Conservation (phyloP, 2,888 invertebrate genomes). For the Tigriopus californicus region DNA sequence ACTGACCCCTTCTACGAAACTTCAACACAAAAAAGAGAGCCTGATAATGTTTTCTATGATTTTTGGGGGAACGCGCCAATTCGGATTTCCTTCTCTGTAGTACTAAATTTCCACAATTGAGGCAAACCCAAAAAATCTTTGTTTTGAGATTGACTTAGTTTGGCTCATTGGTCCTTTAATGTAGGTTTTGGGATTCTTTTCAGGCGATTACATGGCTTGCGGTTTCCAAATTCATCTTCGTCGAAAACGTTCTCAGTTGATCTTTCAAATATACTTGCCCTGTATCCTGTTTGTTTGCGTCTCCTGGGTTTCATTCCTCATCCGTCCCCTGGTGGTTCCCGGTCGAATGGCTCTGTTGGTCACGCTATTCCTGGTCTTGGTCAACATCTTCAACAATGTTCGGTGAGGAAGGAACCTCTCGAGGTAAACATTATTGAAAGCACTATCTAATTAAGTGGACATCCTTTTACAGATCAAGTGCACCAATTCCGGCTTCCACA, state of each 20-base stretch:
- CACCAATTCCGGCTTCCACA: conserved; percentile 4
- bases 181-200: background rate
- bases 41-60: no score
- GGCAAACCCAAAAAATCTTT: no score
- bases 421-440: background rate
- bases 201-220: background rate
- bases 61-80: no score
- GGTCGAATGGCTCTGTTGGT: conserved; percentile 1
- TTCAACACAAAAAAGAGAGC: no score
- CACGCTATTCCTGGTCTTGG: conserved; percentile 8
- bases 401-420: background rate
- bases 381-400: conserved; percentile 7
- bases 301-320: conserved; percentile 1
- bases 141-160: background rate
- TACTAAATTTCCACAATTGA: no score
- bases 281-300: conserved; percentile 2
- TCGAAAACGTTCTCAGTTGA: background rate
- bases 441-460: background rate
- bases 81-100: no score
- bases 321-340: conserved; percentile 1
- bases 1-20: no score
- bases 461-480: background rate
- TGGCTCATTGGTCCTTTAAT: background rate
- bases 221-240: background rate
- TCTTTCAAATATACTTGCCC: conserved; percentile 1